These are phyloP conservation scores for Eupithecia tripunctaria DNA, from an alignment of 2,888 invertebrate genomes.

Conservation along the genomic window DNA sequence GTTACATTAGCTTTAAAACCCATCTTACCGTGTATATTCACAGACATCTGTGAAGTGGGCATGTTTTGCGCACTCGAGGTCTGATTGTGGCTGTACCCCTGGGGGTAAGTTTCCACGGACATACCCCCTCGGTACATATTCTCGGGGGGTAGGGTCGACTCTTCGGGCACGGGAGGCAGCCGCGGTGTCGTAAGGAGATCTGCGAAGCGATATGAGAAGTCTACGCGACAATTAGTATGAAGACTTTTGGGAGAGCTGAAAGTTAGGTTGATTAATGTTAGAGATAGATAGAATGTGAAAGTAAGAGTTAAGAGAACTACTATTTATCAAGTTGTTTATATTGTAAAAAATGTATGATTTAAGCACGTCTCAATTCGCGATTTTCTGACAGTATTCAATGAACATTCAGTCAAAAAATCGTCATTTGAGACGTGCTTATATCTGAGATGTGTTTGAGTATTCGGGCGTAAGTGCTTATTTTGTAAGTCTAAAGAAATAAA, in stretches of 20 bases:
- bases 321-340: too few species aligned
- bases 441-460: too few species aligned
- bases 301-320: too few species aligned
- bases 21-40: constrained; percentile 68
- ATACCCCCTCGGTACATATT: constrained; percentile 77
- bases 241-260: constrained; percentile 2
- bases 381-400: too few species aligned
- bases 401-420: too few species aligned
- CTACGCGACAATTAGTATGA: constrained; percentile 22
- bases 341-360: too few species aligned
- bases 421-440: too few species aligned
- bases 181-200: constrained; percentile 77
- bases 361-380: too few species aligned
- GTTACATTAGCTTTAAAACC: neutral
- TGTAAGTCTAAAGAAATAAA: too few species aligned
- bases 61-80: constrained; percentile 63
- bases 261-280: neutral
- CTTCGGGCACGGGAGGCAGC: constrained; percentile 86
- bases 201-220: constrained; percentile 46
- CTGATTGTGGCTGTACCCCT: constrained; percentile 66
- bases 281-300: too few species aligned
- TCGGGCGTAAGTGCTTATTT: too few species aligned
- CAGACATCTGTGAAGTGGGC: constrained; percentile 77
- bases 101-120: constrained; percentile 73
- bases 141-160: constrained; percentile 77